These are phyloP conservation scores for Cosmopolites sordidus DNA, from an alignment of 2,888 invertebrate species.

Conservation along the genomic window DNA sequence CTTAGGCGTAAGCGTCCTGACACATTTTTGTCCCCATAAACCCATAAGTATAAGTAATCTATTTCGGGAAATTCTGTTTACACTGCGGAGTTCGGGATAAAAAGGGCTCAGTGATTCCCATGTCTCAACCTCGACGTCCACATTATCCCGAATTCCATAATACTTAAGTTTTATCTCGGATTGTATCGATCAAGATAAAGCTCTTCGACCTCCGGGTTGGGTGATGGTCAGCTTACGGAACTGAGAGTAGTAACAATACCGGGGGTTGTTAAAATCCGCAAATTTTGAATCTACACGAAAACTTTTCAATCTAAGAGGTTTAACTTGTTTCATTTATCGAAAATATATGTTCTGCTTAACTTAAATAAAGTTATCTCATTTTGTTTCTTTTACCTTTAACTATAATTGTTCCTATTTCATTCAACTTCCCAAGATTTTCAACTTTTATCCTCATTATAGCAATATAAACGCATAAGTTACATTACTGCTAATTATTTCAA, in stretches of 20 bases:
- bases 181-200: slow-evolving; percentile 38
- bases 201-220: slow-evolving; percentile 37
- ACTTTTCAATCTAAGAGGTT: no score
- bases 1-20: slow-evolving; percentile 8
- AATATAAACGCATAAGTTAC: no score
- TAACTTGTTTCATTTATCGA: no score
- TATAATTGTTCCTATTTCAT: no score
- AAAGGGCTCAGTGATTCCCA: slow-evolving; percentile 30
- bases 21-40: slow-evolving; percentile 15
- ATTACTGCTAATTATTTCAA: no score
- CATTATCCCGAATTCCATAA: slow-evolving; percentile 44
- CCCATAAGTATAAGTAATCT: slow-evolving; percentile 18
- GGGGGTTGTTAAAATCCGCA: no score
- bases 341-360: no score
- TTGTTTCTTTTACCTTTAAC: no score
- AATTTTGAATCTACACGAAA: no score
- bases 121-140: slow-evolving; percentile 29
- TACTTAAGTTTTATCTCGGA: slow-evolving; percentile 43
- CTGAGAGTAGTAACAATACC: neutral
- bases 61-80: slow-evolving; percentile 20
- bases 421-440: no score
- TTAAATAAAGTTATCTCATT: no score
- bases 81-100: slow-evolving; percentile 20
- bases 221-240: slow-evolving; percentile 43
- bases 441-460: no score